These are phyloP conservation scores for Mellivora capensis DNA, from an alignment of 2,113 vertebrate species.

Conservation along the genomic window DNA sequence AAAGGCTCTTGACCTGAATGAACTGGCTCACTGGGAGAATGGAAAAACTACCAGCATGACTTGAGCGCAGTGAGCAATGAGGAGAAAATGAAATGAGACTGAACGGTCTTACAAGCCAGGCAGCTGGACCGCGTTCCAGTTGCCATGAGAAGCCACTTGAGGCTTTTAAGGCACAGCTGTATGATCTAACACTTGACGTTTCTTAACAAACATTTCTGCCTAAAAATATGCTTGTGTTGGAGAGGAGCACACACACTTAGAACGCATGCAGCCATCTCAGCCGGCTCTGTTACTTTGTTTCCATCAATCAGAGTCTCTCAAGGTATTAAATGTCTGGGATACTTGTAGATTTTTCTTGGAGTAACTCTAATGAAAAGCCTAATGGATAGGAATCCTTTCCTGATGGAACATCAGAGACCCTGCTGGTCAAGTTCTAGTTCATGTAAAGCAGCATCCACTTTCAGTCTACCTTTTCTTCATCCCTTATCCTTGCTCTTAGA, in stretches of 20 bases:
- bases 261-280: rapidly evolving
- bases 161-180: not conserved
- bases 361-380: not conserved
- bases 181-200: not conserved
- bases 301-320: not conserved
- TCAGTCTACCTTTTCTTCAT: not conserved
- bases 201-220: not conserved
- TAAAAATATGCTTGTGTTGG: not conserved
- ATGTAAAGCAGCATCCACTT: rapidly evolving
- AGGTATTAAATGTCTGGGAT: not conserved
- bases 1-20: not conserved
- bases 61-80: rapidly evolving
- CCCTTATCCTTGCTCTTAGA: not conserved
- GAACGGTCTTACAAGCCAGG: not conserved
- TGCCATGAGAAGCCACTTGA: not conserved
- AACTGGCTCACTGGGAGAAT: not conserved
- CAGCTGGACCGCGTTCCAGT: not conserved
- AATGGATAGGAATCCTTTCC: not conserved
- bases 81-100: not conserved
- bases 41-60: not conserved
- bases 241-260: not conserved
- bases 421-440: not conserved
- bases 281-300: not conserved
- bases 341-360: not conserved
- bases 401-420: not conserved